Base-by-base conservation (phyloP, 2,113 vertebrate genomes). In the Lota lota region DNA sequence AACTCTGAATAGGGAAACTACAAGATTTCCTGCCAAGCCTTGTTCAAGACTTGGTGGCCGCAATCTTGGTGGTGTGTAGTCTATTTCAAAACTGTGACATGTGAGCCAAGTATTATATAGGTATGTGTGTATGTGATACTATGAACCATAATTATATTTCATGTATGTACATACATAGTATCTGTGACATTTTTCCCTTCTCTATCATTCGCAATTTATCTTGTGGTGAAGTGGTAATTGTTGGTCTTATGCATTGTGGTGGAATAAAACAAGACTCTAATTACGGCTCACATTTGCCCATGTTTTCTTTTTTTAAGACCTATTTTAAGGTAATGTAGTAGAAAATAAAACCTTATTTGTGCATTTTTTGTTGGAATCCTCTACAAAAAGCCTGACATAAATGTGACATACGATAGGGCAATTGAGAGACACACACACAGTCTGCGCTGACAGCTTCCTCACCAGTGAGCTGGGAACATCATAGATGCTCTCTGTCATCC, bases 381-480 rank as follows among this genome's bases (percentile, higher is more conserved):
- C 17, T 54, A 54, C 51, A 54, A 16, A 54, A 54, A 54, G 51
- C 17, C 51, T 14, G 51, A 57, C 56, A 18, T 57, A 6, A 1
- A 6, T 47, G 40, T 47, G 12, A 47, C 11, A 14, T 47, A 47
- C 40, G 40, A 47, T 14, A 47, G 40, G 40, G 10, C 3, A 6
- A 47, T 12, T 12, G 40, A 47, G 40, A 14, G 40, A 8, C 40
- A 47, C 10, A 47, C 40, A 47, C 40, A 47, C 7, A 47, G 50
- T 61, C 16, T 53, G 51, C 64, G 75, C 75, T 22, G 64, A 54
- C 21, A 12, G 16, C 19, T 2, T 77, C 72, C 74, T 85, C 66
- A 91, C 1, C 21, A 85, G 59, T 22, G 66, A 51, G 28, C 80
- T 90, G 0, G 91, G 92, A 1, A 91, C 80, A 0, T 90, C 91